These are phyloP conservation scores for Eriosoma lanigerum DNA, from an alignment of 1,140 invertebrate species.

Conservation along the genomic window DNA sequence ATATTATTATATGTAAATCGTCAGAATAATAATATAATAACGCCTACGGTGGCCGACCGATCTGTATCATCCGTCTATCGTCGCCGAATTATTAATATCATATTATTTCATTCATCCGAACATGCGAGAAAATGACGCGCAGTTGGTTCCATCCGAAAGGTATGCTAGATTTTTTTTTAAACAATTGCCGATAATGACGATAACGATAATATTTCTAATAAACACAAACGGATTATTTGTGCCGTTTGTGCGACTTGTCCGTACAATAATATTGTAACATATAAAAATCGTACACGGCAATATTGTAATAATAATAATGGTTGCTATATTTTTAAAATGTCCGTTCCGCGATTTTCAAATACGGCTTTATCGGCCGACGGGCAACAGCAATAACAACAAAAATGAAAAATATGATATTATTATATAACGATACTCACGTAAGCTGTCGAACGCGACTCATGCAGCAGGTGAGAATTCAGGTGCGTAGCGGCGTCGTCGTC, in stretches of 20 bases:
- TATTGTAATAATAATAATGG: too few species aligned
- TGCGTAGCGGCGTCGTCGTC: constrained; percentile 50
- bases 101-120: constrained; percentile 26
- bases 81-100: background rate
- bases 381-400: too few species aligned
- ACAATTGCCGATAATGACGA: background rate
- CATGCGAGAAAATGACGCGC: background rate
- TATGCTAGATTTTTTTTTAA: too few species aligned
- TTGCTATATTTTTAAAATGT: too few species aligned
- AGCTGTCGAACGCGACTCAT: constrained; percentile 49
- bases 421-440: constrained; percentile 51
- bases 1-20: constrained; percentile 29
- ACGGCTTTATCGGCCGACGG: too few species aligned
- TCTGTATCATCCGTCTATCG: constrained; percentile 1
- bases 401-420: too few species aligned
- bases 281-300: too few species aligned
- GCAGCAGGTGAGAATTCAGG: constrained; percentile 48
- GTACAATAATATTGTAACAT: too few species aligned
- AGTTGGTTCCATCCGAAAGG: constrained; percentile 9
- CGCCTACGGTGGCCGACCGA: constrained; percentile 23
- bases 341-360: too few species aligned
- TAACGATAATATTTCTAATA: background rate
- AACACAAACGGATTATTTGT: too few species aligned
- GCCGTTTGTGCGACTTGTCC: too few species aligned
- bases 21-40: background rate